Conservation (phyloP, 2,113 vertebrate genomes). For the Cyprinus carpio region DNA sequence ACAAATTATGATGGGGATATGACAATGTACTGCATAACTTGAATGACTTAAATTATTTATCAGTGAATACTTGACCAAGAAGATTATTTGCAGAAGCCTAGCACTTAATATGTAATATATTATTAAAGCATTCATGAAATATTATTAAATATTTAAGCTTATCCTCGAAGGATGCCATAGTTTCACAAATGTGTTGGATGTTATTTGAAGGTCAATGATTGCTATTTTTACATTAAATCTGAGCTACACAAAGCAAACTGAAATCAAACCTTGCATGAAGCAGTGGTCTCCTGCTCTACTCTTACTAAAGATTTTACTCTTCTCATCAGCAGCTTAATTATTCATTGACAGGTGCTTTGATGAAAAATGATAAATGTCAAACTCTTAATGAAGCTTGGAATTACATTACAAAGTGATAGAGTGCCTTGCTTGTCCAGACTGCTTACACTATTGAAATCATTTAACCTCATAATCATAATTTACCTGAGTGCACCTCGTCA, state of each 20-base stretch:
- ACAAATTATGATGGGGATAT: neutral
- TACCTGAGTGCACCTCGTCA: slow-evolving; percentile 43
- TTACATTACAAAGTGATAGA: slow-evolving; percentile 81
- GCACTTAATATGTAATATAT: neutral
- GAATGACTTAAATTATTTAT: neutral
- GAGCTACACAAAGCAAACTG: neutral
- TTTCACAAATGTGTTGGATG: neutral
- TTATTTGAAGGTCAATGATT: neutral
- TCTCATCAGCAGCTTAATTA: slow-evolving; percentile 77
- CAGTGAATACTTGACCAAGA: neutral
- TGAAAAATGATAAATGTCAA: slow-evolving; percentile 82
- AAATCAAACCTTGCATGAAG: slow-evolving; percentile 65
- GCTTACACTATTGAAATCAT: slow-evolving; percentile 66
- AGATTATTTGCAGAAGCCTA: neutral
- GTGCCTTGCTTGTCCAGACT: slow-evolving; percentile 77
- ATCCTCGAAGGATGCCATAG: neutral
- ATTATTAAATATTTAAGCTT: neutral
- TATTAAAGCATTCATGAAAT: neutral
- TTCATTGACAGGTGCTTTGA: slow-evolving; percentile 79
- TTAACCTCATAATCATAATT: slow-evolving; percentile 51
- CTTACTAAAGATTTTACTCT: slow-evolving; percentile 71
- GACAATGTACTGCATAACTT: neutral
- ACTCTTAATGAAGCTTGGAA: slow-evolving; percentile 79
- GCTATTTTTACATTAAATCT: neutral
- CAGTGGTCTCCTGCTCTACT: slow-evolving; percentile 62